Conservation (phyloP, 2,113 vertebrate genomes). For the Mellivora capensis region DNA sequence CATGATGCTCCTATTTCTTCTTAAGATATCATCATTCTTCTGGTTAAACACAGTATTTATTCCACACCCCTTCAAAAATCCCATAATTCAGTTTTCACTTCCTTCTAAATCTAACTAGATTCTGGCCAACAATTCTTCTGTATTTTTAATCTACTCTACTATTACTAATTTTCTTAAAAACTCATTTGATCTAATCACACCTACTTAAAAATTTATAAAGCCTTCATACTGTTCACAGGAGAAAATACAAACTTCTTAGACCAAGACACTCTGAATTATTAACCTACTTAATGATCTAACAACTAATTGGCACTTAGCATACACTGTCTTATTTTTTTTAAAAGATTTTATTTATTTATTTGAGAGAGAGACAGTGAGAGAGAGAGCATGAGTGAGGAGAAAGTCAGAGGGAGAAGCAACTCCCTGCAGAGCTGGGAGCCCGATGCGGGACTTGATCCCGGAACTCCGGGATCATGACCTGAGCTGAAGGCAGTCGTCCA, state of each 20-base stretch:
- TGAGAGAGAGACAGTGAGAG: too few species aligned
- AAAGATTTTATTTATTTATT: too few species aligned
- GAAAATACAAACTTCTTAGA: slow-evolving; percentile 36
- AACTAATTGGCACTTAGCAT: not conserved
- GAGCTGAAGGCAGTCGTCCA: too few species aligned
- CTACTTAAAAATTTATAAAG: slow-evolving; percentile 28
- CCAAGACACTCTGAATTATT: slow-evolving; percentile 29
- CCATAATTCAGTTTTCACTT: not conserved
- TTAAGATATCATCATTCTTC: not conserved
- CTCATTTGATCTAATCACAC: not conserved
- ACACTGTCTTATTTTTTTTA: not conserved
- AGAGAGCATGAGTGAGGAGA: too few species aligned
- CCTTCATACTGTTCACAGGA: not conserved
- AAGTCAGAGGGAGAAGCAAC: too few species aligned
- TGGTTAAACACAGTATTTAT: not conserved
- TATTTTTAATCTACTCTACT: not conserved
- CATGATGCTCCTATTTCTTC: not conserved
- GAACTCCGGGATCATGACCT: too few species aligned
- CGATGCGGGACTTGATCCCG: too few species aligned
- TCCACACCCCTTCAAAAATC: not conserved
- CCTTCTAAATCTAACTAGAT: not conserved
- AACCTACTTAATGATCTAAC: not conserved
- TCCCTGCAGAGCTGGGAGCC: too few species aligned
- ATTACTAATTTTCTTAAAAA: not conserved
- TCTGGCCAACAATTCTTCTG: not conserved